Conservation (phyloP, 2,113 vertebrate genomes). For the Corvus cornix region DNA sequence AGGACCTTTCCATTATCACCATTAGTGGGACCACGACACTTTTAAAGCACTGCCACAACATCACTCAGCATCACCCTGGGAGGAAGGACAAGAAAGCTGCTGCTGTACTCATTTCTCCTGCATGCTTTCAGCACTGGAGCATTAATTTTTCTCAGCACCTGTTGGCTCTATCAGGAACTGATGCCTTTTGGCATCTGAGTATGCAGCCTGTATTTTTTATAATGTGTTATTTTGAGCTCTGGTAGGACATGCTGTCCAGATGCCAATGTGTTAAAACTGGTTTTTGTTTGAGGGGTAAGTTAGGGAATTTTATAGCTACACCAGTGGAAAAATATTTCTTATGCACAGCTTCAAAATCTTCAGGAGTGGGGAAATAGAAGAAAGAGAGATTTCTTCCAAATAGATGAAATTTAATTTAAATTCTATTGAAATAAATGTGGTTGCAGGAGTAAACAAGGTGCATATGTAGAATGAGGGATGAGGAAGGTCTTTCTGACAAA, state of each 20-base stretch:
- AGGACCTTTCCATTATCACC: constrained; percentile 17
- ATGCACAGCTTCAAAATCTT: neutral
- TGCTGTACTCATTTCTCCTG: fast-evolving
- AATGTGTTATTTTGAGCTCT: neutral
- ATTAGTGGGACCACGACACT: neutral
- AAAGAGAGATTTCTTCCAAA: neutral
- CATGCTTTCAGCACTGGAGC: neutral
- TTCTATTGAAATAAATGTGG: neutral
- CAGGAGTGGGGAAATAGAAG: neutral
- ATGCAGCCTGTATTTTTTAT: neutral
- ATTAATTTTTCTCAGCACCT: neutral
- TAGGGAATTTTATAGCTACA: neutral
- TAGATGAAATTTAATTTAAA: neutral
- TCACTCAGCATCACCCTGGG: neutral
- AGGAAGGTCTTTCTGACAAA: neutral
- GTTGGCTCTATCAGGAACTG: neutral
- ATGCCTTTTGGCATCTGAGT: neutral
- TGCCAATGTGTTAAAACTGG: neutral
- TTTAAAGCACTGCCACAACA: neutral
- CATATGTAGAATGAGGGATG: neutral
- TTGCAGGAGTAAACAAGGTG: neutral
- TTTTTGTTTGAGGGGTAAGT: neutral
- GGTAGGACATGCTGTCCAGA: neutral
- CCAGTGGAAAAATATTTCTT: neutral
- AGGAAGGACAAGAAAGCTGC: neutral